Base-by-base conservation (phyloP, 1,140 invertebrate species). In the Semibalanus balanoides region DNA sequence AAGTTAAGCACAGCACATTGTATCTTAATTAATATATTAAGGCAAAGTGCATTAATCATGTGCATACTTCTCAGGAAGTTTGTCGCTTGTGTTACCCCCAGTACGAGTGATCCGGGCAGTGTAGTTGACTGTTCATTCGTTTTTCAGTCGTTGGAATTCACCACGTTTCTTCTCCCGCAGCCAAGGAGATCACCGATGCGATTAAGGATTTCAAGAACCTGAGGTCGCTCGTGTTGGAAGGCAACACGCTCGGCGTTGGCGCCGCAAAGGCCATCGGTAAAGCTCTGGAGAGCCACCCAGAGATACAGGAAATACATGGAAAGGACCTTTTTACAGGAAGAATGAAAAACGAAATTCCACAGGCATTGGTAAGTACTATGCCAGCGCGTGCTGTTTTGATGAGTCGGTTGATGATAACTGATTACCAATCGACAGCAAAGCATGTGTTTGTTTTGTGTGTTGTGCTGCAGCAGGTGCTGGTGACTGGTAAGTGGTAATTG, bases 321-420 rank as follows among this genome's bases (percentile, higher is more conserved):
- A 97, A 96, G 81, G 96, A 99, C 83, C 91, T 99, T 86, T 99
- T 99, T 81, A 97, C 95, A 22, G 90, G 96, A 0, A 87, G 97
- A 74, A 88, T 96, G 82, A 99, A 98, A 84, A 88, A 90, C 28
- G 97, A 99, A 87, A 99, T 99, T 82, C 97, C 97, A 9, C 85
- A 88, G 77, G 94, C 96, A 31, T 84, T 99, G 80, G 90, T 91
- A 84, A 77, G 78, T 72, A 25, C 30, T 70, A 0, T 22, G 74
- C 77, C 31, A 75, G 29, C 30, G 31, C 29, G 19, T 74, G n/a
- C n/a, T n/a, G n/a, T n/a, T n/a, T n/a, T n/a, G n/a, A n/a, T 40
- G 17, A 40, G 17, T 40, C 35, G 17, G 5, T 17, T 40, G 35
- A 40, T 40, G 17, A 7, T 40, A 40, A 40, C 35, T 17, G 17